Percentiles rank a stretch among this genome's conserved stretches.
phyloP scores from a whole-genome alignment of 1,140 invertebrate genomes.

The Arion vulgaris region DNA sequence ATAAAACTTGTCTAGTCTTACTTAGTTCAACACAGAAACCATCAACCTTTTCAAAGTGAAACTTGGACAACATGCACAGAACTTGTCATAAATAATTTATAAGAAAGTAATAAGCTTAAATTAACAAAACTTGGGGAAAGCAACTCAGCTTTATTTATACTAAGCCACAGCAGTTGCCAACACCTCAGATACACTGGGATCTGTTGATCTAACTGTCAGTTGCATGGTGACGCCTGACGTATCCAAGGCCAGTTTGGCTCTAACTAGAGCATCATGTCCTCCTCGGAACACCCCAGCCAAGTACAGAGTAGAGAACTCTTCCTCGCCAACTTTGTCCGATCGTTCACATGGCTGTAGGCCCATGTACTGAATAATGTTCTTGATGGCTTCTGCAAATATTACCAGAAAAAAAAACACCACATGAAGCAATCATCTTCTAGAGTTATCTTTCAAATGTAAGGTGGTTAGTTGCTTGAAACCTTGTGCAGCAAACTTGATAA shows the following conservation, averaged over 20 bases:
- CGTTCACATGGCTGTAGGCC: constrained; percentile 90
- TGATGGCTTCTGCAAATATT: constrained; percentile 82
- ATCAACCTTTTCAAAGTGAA: no score
- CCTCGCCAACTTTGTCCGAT: constrained; percentile 87
- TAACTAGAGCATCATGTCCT: constrained; percentile 89
- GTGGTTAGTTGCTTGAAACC: no score
- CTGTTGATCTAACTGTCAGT: constrained; percentile 78
- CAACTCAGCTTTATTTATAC: not conserved
- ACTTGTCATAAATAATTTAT: no score
- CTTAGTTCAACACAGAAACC: no score
- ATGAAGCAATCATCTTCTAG: no score
- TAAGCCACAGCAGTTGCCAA: constrained; percentile 76
- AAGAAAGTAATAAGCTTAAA: no score
- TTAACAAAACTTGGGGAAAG: not conserved
- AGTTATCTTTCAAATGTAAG: no score
- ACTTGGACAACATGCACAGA: no score
- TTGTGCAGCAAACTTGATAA: no score
- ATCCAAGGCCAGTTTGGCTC: constrained; percentile 74
- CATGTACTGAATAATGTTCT: constrained; percentile 88
- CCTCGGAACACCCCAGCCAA: constrained; percentile 90
- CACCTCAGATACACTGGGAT: constrained; percentile 82
- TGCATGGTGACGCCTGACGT: constrained; percentile 84
- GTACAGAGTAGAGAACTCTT: constrained; percentile 82
- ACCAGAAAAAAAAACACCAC: not conserved
- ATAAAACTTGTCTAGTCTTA: no score